phyloP scores from a whole-genome alignment of 2,888 invertebrate species.

The Pyralis farinalis region DNA sequence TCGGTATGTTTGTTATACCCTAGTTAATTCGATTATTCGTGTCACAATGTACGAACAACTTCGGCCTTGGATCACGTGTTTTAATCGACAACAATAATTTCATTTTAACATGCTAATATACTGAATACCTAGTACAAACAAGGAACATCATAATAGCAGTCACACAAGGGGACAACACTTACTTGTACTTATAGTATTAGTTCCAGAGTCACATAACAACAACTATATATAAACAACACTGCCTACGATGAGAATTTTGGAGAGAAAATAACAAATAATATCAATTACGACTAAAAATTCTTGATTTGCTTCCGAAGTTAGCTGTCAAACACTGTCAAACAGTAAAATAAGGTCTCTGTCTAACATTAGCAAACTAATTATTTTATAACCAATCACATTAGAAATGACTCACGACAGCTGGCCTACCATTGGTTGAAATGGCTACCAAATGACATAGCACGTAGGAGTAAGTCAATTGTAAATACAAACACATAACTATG shows the following conservation, averaged over 20 bases:
- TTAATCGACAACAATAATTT: slow-evolving; percentile 48
- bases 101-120: slow-evolving; percentile 34
- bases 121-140: slow-evolving; percentile 23
- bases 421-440: no score
- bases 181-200: slow-evolving; percentile 1
- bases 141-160: slow-evolving; percentile 1
- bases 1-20: slow-evolving; percentile 12
- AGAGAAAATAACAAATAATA: slow-evolving; percentile 12
- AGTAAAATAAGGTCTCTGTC: background rate
- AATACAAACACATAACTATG: no score
- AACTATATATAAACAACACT: slow-evolving; percentile 5
- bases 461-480: no score
- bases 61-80: slow-evolving; percentile 59
- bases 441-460: no score
- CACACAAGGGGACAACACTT: background rate
- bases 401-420: no score
- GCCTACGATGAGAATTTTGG: slow-evolving; percentile 7
- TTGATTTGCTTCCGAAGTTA: slow-evolving; percentile 12
- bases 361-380: background rate
- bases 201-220: background rate
- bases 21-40: slow-evolving; percentile 29
- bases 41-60: slow-evolving; percentile 25
- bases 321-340: slow-evolving; percentile 2
- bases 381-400: no score
- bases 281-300: slow-evolving; percentile 21